Evolutionary conservation across 2,888 invertebrate genomes (phyloP).

Genomic region (Heliconius ethilla): DNA sequence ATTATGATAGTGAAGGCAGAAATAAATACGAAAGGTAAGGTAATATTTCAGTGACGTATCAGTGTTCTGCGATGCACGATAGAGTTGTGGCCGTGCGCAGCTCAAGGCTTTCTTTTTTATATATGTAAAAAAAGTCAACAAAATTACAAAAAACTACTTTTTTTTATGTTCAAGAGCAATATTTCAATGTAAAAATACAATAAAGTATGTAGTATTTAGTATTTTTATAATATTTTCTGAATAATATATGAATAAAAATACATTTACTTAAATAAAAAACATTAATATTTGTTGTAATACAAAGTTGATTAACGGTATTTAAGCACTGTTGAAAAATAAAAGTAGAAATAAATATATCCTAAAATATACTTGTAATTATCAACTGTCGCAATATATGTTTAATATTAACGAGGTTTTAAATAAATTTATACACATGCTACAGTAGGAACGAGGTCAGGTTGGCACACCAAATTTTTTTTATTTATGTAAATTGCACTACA

Average conservation of each 20-base stretch:
- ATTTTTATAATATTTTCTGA: not conserved
- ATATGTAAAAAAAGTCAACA: conserved; percentile 17
- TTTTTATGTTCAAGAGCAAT: no score
- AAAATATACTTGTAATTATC: conserved; percentile 3
- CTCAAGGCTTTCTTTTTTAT: conserved; percentile 48
- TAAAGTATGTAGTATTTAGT: not conserved
- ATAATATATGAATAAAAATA: not conserved
- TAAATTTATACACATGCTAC: conserved; percentile 11
- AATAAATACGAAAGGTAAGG: conserved; percentile 49
- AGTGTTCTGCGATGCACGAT: conserved; percentile 51
- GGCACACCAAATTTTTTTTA: conserved; percentile 9
- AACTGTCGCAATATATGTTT: conserved; percentile 10
- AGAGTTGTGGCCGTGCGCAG: conserved; percentile 49
- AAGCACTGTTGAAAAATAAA: not conserved
- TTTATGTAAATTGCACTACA: conserved; percentile 4
- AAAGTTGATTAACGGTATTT: not conserved
- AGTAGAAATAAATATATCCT: not conserved
- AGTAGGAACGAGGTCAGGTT: conserved; percentile 10
- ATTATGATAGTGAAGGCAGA: conserved; percentile 49
- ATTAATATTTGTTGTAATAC: not conserved
- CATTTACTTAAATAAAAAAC: not conserved
- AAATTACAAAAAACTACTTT: no score
- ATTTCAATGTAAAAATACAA: not conserved
- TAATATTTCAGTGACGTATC: conserved; percentile 54
- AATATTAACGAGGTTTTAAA: conserved; percentile 10